Evolutionary conservation across 1,140 invertebrate genomes (phyloP).

Genomic region (Chironomus tepperi): DNA sequence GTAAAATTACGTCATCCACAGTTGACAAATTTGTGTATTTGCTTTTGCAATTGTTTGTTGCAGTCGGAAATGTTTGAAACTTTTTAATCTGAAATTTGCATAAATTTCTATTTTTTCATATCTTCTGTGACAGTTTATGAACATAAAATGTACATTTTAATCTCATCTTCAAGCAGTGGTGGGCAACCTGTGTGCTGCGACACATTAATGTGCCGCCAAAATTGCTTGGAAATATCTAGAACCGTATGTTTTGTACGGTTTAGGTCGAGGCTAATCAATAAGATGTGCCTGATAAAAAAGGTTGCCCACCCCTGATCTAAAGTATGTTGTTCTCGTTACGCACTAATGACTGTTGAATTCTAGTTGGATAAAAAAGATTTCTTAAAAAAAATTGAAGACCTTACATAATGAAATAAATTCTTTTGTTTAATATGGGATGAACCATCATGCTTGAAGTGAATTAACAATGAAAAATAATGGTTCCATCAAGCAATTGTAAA

Average conservation of each 20-base stretch:
- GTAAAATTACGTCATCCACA: neutral
- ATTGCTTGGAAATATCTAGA: too few relatives aligned
- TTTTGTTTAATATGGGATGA: neutral
- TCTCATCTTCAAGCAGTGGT: neutral
- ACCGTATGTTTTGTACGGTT: too few relatives aligned
- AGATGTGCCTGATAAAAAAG: too few relatives aligned
- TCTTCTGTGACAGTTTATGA: too few relatives aligned
- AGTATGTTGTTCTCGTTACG: neutral
- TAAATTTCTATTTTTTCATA: too few relatives aligned
- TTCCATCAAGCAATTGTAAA: neutral
- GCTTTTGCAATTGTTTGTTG: neutral
- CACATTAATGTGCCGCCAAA: too few relatives aligned
- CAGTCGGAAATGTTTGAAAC: neutral
- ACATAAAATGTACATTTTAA: too few relatives aligned
- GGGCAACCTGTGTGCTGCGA: too few relatives aligned
- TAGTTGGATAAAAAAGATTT: neutral
- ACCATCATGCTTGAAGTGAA: constrained; percentile 3
- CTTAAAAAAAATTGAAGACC: too few relatives aligned
- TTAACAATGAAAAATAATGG: neutral
- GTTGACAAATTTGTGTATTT: neutral
- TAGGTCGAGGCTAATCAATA: too few relatives aligned
- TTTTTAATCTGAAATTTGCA: neutral
- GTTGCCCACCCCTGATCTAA: too few relatives aligned
- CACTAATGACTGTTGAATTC: neutral
- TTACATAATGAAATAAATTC: too few relatives aligned